Evolutionary conservation across 2,113 vertebrate genomes (phyloP).

Genomic region (Amphiprion ocellaris): DNA sequence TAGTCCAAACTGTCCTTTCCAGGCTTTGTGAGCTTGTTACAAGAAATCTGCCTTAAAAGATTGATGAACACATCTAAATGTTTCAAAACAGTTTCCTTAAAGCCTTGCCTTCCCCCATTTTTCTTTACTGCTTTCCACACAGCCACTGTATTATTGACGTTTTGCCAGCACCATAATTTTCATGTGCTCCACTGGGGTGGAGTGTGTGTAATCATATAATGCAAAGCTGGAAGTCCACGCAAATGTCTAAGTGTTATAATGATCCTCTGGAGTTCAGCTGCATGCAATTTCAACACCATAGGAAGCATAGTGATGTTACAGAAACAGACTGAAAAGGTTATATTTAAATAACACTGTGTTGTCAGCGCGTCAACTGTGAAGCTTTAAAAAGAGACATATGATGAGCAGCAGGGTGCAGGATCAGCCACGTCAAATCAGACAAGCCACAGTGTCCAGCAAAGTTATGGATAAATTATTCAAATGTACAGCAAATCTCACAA

Average conservation of each 20-base stretch:
- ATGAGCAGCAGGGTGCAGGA: constrained; percentile 18
- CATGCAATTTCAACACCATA: constrained; percentile 17
- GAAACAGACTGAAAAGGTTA: constrained; percentile 31
- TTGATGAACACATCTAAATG: neutral
- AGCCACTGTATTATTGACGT: constrained; percentile 11
- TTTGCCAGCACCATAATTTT: constrained; percentile 56
- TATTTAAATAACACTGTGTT: constrained; percentile 21
- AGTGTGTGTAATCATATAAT: constrained; percentile 42
- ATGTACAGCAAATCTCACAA: constrained; percentile 43
- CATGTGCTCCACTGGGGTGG: constrained; percentile 18
- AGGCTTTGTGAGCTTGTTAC: neutral
- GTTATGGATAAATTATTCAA: constrained; percentile 54
- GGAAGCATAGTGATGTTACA: constrained; percentile 25
- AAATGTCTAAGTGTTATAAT: constrained; percentile 22
- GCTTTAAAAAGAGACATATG: constrained; percentile 17
- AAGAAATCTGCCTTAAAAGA: constrained; percentile 7
- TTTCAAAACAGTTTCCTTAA: neutral
- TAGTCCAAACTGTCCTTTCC: neutral
- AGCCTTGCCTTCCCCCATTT: neutral
- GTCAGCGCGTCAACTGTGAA: constrained; percentile 4
- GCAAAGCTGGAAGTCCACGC: constrained; percentile 45
- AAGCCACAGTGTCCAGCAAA: constrained; percentile 20
- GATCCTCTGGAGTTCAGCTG: constrained; percentile 34
- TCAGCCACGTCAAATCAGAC: constrained; percentile 23
- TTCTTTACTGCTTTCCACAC: constrained; percentile 12